These are phyloP conservation scores for Portunus trituberculatus DNA, from an alignment of 1,140 invertebrate genomes.

Conservation along the genomic window DNA sequence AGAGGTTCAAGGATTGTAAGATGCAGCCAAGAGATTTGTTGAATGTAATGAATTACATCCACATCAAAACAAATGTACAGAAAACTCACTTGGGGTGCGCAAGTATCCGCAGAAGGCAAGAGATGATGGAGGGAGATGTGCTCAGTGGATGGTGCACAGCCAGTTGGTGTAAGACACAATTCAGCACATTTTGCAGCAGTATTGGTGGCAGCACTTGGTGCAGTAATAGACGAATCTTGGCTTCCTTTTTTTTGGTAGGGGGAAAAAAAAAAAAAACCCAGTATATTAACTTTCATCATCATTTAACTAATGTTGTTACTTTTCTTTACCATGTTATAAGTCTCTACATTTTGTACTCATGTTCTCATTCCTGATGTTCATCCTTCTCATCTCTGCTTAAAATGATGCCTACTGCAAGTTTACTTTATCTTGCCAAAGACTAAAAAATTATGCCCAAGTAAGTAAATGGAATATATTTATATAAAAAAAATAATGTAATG, in stretches of 20 bases:
- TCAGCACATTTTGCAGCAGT: conserved; percentile 45
- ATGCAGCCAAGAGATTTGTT: too few relatives aligned
- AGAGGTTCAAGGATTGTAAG: too few relatives aligned
- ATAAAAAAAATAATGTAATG: too few relatives aligned
- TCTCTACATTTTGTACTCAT: background rate
- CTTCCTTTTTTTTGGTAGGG: background rate
- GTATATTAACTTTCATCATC: background rate
- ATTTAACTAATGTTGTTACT: background rate
- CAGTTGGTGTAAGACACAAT: conserved; percentile 38
- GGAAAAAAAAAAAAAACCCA: background rate
- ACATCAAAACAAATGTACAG: background rate
- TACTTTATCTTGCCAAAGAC: too few relatives aligned
- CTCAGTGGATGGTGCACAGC: conserved; percentile 27
- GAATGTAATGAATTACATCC: too few relatives aligned
- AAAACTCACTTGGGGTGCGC: conserved; percentile 36
- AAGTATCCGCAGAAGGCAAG: conserved; percentile 46
- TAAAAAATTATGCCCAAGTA: too few relatives aligned
- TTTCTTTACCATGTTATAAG: background rate
- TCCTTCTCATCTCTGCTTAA: background rate
- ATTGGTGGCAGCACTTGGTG: conserved; percentile 48
- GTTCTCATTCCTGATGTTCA: background rate
- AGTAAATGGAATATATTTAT: too few relatives aligned
- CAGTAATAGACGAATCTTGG: conserved; percentile 33
- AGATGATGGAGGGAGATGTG: conserved; percentile 36
- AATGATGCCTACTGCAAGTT: too few relatives aligned